phyloP scores from a whole-genome alignment of 2,888 invertebrate genomes.

The Strigamia crassipes region DNA sequence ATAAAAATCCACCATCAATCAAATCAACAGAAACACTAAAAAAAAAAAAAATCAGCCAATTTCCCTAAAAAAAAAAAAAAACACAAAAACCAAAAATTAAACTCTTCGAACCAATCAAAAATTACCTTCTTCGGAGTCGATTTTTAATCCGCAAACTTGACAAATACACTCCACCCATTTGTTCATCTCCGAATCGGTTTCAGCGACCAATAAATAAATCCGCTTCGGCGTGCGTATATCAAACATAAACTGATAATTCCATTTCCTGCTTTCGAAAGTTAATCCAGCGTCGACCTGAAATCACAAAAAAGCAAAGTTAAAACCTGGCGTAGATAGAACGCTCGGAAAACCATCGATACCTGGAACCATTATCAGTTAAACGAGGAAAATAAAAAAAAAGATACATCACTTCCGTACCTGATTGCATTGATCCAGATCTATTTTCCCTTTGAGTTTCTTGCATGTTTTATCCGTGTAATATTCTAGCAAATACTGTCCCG shows the following conservation, averaged over 20 bases:
- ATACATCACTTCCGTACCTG: conserved; percentile 66
- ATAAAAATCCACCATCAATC: neutral
- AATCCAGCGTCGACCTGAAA: conserved; percentile 81
- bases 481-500: conserved; percentile 89
- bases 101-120: too few species aligned
- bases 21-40: neutral
- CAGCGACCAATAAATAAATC: conserved; percentile 90
- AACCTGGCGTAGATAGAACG: neutral
- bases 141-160: conserved; percentile 83
- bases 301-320: neutral
- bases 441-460: conserved; percentile 57
- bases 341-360: neutral
- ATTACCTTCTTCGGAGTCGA: conserved; percentile 67
- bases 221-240: conserved; percentile 86
- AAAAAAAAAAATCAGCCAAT: too few species aligned
- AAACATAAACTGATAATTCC: conserved; percentile 78
- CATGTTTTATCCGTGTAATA: conserved; percentile 78
- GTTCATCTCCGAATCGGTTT: conserved; percentile 89
- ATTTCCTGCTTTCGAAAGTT: conserved; percentile 77
- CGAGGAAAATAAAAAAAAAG: neutral
- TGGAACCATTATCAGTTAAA: conserved; percentile 2
- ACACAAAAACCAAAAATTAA: too few species aligned
- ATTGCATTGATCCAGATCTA: conserved; percentile 94
- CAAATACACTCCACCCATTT: conserved; percentile 95
- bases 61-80: too few species aligned